These are phyloP conservation scores for Barnardius zonarius DNA, from an alignment of 2,113 vertebrate genomes.

Conservation along the genomic window DNA sequence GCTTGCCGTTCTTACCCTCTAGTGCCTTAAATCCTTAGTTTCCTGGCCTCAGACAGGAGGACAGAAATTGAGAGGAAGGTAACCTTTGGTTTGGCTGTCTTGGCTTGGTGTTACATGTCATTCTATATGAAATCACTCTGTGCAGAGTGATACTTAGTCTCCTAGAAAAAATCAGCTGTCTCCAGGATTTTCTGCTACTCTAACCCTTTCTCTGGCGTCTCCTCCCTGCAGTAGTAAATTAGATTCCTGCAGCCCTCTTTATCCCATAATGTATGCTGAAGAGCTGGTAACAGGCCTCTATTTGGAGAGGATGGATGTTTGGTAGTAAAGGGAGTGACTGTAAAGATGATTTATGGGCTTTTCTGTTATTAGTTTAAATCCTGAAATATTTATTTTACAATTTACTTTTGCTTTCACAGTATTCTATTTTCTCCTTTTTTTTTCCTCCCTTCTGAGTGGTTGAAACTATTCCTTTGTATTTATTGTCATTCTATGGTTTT, in stretches of 20 bases:
- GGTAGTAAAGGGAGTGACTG: neutral
- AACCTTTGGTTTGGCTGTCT: neutral
- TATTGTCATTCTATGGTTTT: neutral
- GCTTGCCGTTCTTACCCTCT: neutral
- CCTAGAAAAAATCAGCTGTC: neutral
- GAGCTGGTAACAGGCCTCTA: neutral
- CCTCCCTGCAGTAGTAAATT: neutral
- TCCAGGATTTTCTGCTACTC: neutral
- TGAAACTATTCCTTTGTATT: constrained; percentile 7
- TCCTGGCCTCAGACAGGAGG: neutral
- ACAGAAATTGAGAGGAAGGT: neutral
- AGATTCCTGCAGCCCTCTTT: constrained; percentile 22
- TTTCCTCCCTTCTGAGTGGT: neutral
- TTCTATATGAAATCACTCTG: neutral
- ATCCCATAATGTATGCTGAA: constrained; percentile 21
- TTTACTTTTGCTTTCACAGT: neutral
- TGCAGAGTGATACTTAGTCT: neutral
- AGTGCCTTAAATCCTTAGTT: neutral
- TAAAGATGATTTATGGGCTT: constrained; percentile 29
- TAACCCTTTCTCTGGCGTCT: neutral
- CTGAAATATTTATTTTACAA: constrained; percentile 42
- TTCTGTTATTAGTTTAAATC: constrained; percentile 31
- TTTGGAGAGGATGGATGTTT: constrained; percentile 12
- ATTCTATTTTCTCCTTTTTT: neutral
- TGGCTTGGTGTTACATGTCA: neutral